Conservation (phyloP, 2,113 vertebrate species). For the Chionodraco myersi region DNA sequence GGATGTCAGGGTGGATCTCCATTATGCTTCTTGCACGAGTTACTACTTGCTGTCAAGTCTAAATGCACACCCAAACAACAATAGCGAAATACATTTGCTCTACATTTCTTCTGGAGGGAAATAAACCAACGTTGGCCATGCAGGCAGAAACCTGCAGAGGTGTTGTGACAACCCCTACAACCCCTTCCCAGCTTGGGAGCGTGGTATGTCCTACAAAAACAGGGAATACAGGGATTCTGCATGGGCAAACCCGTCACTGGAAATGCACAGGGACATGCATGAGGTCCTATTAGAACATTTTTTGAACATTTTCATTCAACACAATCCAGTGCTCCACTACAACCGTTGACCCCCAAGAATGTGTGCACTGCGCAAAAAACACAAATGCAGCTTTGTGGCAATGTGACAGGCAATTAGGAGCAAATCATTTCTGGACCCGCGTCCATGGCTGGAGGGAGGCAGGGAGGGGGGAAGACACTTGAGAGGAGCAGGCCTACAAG, state of each 20-base stretch:
- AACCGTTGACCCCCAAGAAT: slow-evolving; percentile 23
- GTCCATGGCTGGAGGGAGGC: slow-evolving; percentile 3
- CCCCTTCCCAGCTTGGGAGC: background rate
- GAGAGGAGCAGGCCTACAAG: slow-evolving; percentile 16
- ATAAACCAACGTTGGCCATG: background rate
- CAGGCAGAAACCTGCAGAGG: slow-evolving; percentile 28
- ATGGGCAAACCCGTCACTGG: slow-evolving; percentile 54
- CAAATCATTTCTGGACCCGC: slow-evolving; percentile 32
- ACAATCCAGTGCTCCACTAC: background rate
- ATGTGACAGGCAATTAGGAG: slow-evolving; percentile 56
- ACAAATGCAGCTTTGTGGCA: slow-evolving; percentile 11
- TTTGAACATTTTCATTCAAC: slow-evolving; percentile 28
- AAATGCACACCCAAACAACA: background rate
- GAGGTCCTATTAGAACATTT: slow-evolving; percentile 49
- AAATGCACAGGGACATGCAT: slow-evolving; percentile 42
- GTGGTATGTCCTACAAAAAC: slow-evolving; percentile 21
- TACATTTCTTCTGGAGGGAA: background rate
- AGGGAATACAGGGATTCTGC: slow-evolving; percentile 35
- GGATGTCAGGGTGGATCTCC: background rate
- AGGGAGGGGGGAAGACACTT: background rate
- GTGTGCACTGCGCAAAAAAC: background rate
- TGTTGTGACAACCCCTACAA: slow-evolving; percentile 29
- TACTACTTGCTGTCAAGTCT: background rate
- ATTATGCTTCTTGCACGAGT: slow-evolving; percentile 2
- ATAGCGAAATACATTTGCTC: background rate